Conservation (phyloP, 2,888 invertebrate genomes). For the Sarcophaga caerulescens region DNA sequence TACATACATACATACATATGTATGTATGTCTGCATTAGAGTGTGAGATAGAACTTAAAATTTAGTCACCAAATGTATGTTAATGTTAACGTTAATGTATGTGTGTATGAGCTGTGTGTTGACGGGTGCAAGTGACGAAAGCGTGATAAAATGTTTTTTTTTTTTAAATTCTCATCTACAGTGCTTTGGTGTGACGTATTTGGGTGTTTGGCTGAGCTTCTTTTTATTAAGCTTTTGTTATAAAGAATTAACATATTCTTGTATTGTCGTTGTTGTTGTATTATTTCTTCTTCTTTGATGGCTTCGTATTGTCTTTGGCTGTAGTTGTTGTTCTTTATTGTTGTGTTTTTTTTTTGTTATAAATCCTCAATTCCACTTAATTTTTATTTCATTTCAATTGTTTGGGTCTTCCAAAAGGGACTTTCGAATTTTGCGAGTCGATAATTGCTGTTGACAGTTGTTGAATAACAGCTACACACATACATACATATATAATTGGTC, state of each 20-base stretch:
- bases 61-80: too few relatives aligned
- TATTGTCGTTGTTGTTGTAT: conserved; percentile 12
- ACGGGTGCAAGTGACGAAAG: conserved; percentile 51
- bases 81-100: neutral
- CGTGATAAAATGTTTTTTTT: conserved; percentile 22
- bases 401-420: neutral
- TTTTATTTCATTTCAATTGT: conserved; percentile 8
- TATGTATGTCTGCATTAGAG: too few relatives aligned
- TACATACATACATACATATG: too few relatives aligned
- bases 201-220: neutral
- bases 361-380: conserved; percentile 41
- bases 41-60: too few relatives aligned
- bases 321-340: conserved; percentile 21
- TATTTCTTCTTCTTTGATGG: conserved; percentile 14
- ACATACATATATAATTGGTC: too few relatives aligned
- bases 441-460: too few relatives aligned
- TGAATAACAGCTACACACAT: too few relatives aligned
- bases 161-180: neutral
- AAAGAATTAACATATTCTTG: conserved; percentile 44
- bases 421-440: too few relatives aligned
- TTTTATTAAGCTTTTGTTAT: conserved; percentile 22
- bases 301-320: neutral
- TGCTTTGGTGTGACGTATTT: conserved; percentile 17
- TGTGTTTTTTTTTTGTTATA: neutral
- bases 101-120: neutral